These are phyloP conservation scores for Brachionus koreanus DNA, from an alignment of 1,140 invertebrate species.

Conservation along the genomic window DNA sequence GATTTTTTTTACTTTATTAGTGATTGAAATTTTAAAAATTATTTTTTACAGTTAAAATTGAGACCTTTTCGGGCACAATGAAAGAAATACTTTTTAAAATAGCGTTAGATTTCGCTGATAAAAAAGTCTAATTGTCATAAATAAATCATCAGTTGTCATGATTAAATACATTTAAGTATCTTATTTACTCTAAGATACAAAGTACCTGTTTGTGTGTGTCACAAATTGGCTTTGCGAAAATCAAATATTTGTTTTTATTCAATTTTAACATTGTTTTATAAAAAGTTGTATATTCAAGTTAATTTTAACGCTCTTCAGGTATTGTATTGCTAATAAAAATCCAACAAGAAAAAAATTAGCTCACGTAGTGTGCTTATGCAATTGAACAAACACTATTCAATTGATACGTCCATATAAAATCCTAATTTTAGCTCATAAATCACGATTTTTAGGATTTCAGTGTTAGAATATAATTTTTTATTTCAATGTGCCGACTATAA, in stretches of 20 bases:
- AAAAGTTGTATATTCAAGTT: neutral
- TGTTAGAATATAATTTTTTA: neutral
- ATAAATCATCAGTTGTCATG: neutral
- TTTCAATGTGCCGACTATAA: neutral
- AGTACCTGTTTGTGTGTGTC: neutral
- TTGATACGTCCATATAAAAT: neutral
- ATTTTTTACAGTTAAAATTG: too few species aligned
- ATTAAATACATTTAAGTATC: neutral
- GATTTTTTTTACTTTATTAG: too few species aligned
- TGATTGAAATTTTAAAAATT: too few species aligned
- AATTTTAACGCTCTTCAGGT: constrained; percentile 1
- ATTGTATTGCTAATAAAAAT: neutral
- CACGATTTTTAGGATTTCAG: neutral
- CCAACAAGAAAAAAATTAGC: neutral
- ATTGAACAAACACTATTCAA: neutral
- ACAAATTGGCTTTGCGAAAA: neutral
- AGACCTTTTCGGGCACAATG: neutral
- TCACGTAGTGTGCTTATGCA: neutral
- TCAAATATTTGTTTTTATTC: neutral
- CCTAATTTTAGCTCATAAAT: neutral
- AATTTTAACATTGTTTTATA: neutral
- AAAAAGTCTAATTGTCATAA: neutral
- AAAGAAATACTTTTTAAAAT: neutral
- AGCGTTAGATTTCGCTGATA: neutral
- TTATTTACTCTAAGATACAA: neutral